Evolutionary conservation across 2,113 vertebrate species (phyloP).

Genomic region (Struthidea cinerea): DNA sequence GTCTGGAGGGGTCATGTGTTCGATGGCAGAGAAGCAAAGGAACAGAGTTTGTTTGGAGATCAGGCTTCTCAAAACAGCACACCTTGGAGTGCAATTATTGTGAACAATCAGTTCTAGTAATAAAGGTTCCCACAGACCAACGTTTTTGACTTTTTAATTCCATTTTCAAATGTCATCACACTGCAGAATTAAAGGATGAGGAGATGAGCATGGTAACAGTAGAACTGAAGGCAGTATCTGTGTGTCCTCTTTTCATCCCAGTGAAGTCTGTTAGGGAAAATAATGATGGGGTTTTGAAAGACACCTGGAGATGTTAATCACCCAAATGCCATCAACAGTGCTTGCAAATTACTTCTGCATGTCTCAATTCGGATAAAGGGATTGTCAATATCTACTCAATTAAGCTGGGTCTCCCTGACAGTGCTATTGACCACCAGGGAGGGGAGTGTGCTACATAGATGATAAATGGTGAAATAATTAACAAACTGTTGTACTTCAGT

Average conservation of each 20-base stretch:
- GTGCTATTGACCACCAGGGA: neutral
- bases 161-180: neutral
- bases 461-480: neutral
- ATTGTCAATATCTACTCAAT: neutral
- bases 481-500: neutral
- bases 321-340: neutral
- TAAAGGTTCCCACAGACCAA: neutral
- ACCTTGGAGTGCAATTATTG: neutral
- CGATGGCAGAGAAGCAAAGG: neutral
- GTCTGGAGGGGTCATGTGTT: neutral
- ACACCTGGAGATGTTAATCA: neutral
- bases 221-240: rapidly evolving
- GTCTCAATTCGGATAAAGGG: neutral
- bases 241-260: neutral
- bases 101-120: neutral
- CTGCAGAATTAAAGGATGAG: neutral
- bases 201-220: neutral
- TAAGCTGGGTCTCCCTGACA: neutral
- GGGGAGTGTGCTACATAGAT: neutral
- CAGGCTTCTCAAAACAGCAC: neutral
- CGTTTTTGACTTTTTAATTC: neutral
- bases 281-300: neutral
- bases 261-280: neutral
- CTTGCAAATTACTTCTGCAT: neutral
- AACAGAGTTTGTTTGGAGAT: neutral